Percentiles rank a stretch among this genome's conserved stretches.
These are phyloP conservation scores for Falcaria lacertinaria DNA, from an alignment of 2,888 invertebrate genomes.

Conservation along the genomic window DNA sequence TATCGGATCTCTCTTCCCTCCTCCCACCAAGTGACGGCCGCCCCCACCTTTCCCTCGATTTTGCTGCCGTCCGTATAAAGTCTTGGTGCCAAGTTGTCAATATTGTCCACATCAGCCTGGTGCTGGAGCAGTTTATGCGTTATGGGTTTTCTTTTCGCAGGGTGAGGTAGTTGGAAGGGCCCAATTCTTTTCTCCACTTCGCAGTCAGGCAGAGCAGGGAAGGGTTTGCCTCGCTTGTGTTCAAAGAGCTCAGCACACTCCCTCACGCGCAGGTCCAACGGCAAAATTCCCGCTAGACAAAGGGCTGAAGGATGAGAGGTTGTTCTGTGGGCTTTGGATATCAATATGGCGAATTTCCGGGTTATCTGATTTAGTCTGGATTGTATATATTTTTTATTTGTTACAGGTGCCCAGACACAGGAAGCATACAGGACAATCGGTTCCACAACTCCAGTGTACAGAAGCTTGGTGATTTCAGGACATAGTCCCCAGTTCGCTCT, in stretches of 20 bases:
- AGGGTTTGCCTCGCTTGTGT: neutral
- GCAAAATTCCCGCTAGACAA: conserved; percentile 11
- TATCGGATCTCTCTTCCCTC: conserved; percentile 3
- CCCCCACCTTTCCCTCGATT: conserved; percentile 13
- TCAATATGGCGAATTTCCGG: neutral
- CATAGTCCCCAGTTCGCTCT: conserved; percentile 5
- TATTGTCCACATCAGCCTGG: conserved; percentile 1
- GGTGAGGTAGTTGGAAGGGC: conserved; percentile 2
- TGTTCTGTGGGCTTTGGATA: conserved; percentile 3
- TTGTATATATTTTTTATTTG: no score
- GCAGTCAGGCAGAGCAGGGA: neutral
- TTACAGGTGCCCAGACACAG: conserved; percentile 2
- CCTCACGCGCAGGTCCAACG: neutral
- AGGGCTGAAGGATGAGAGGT: conserved; percentile 13
- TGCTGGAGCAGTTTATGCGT: neutral
- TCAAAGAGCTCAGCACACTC: neutral
- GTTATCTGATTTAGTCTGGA: conserved; percentile 1
- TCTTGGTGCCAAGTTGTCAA: neutral
- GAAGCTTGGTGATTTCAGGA: conserved; percentile 5
- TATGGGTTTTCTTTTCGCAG: neutral
- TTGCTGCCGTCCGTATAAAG: conserved; percentile 18
- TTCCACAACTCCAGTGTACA: conserved; percentile 7
- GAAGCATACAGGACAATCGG: conserved; percentile 8
- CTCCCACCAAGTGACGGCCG: conserved; percentile 11
- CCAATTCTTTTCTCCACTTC: conserved; percentile 1